Evolutionary conservation across 2,113 vertebrate genomes (phyloP), one percentile per base, ranked within the genome.

Genomic region (Orientallactaga bullata): DNA sequence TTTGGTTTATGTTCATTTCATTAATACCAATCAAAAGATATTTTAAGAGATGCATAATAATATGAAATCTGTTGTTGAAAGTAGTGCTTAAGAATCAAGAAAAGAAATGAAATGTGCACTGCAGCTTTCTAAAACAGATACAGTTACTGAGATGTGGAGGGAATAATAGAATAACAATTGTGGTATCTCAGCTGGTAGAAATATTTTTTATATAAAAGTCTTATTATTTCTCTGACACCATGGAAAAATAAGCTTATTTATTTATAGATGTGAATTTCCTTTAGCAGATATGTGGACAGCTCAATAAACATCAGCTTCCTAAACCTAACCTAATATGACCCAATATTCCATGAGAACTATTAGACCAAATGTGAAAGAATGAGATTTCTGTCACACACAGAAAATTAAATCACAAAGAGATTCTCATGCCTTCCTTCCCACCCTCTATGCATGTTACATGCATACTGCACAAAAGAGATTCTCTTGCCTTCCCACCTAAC

Each of bases 211-310:
- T 13, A 4, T 95, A 72, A 97, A 97, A 97, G 96, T 95, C 83
- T 96, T 95, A 97, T 97, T 97, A 98, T 97, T 95, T 96, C 69
- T 97, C 96, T 98, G 96, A 91, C 95, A 97, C 85, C 86, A 71
- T 0, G 0, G 65, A 92, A 90, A 96, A 97, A 96, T 85, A 79
- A 97, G 90, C 73, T 97, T 97, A 92, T 96, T 97, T 98, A 95
- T 78, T 95, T 95, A 89, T 97, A 96, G 84, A 80, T 85, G 68
- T 94, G 58, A 97, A 98, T 98, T 98, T 97, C 94, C 69, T 98
- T 97, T 97, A 96, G 89, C 88, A 96, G 97, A 97, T 95, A 97
- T 23, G 68, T 0, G 58, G 89, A 94, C 79, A 97, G 77, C 73
- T 97, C 96, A 97, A 93, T 86, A 97, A 98, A 97, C 94, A 97